Evolutionary conservation across 92 coral and sea anemone genomes (phyloP).

Genomic region (Palythoa caribaeorum): DNA sequence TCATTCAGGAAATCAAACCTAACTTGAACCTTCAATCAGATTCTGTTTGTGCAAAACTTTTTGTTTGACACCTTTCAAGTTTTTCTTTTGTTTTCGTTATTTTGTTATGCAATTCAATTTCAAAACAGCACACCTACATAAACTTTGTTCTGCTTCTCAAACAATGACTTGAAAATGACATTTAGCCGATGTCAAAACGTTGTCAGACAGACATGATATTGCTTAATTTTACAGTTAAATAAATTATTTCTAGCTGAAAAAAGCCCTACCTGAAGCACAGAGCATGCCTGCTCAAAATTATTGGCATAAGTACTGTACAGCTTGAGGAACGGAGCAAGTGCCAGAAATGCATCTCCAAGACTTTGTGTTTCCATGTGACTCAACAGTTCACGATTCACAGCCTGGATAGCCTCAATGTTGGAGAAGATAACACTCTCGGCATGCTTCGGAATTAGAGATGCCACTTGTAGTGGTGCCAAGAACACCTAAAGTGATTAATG

Average conservation of each 20-base stretch:
- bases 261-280: conserved; percentile 68
- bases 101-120: no score
- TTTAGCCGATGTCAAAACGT: no score
- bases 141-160: no score
- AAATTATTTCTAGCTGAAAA: neutral
- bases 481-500: conserved; percentile 65
- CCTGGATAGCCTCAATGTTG: conserved; percentile 92
- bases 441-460: conserved; percentile 75
- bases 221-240: neutral
- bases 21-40: no score
- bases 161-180: no score
- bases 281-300: conserved; percentile 89
- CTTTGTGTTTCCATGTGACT: conserved; percentile 95
- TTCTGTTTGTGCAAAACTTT: no score
- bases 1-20: no score
- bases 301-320: conserved; percentile 97
- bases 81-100: no score
- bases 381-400: conserved; percentile 88
- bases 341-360: conserved; percentile 95
- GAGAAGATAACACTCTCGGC: conserved; percentile 86
- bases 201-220: no score
- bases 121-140: no score
- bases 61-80: no score
- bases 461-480: conserved; percentile 79
- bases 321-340: conserved; percentile 96